Base-by-base conservation (phyloP, 1,140 invertebrate genomes). In the Phymorhynchus buccinoides region DNA sequence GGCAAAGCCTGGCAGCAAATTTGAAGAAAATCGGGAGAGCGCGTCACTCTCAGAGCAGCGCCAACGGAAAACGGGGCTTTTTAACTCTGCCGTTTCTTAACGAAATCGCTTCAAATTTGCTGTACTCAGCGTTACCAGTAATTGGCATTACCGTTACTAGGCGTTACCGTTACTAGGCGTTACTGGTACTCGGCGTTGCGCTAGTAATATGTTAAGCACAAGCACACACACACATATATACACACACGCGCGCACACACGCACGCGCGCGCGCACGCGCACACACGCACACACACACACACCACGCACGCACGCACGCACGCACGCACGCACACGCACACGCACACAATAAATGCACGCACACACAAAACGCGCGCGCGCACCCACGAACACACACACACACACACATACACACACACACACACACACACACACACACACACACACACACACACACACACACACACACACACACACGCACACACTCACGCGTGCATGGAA, bases 321-420 rank as follows among this genome's bases (percentile, higher is more conserved):
- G 1, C 98, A 98, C 92, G 98, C 98, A 90, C 98, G 99, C 73
- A 77, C 73, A 37, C 35, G 39, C 73, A 22, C 73, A 42, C 73
- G 27, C 73, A 77, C 73, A 42, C n/a, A 77, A 16, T 14, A 7
- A 18, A 30, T 32, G 12, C 32, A 18, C n/a, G 16, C 32, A 14
- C 73, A 37, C 32, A 37, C 73, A 37, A 37, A 30, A 27, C 41
- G n/a, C 1, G 35, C 98, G 99, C 90, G 97, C 97, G 14, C 41
- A 77, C n/a, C 9, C 18, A 77, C 73, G 32, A 9, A 77, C 35
- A n/a, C n/a, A 22, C 6, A 27, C 73, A 37, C 16, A 98, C 97
- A 0, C 99, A 99, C 93, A 99, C 98, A 0, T 95, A 98, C 89
- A 97, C 97, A 42, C 32, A 77, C n/a, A 77, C 14, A 37, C 41